These are phyloP conservation scores for Antheraea pernyi DNA, from an alignment of 1,140 invertebrate species.

Conservation along the genomic window DNA sequence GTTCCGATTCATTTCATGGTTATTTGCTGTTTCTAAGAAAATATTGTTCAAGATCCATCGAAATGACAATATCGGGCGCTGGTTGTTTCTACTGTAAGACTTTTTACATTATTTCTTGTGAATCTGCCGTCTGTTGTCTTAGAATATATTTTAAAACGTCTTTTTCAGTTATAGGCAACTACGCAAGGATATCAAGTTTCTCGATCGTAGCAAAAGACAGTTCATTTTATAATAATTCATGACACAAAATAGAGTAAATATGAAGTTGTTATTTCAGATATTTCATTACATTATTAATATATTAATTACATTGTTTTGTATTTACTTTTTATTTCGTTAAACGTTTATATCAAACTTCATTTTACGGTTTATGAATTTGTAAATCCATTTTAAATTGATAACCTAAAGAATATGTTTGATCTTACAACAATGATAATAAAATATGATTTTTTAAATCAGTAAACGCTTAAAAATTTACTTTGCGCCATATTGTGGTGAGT, in stretches of 20 bases:
- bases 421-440: no score
- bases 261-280: not conserved
- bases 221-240: not conserved
- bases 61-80: not conserved
- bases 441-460: no score
- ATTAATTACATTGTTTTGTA: no score
- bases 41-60: slow-evolving; percentile 26
- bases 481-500: no score
- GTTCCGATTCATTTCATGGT: slow-evolving; percentile 46
- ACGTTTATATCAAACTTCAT: no score
- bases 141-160: not conserved
- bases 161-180: not conserved
- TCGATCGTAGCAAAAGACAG: not conserved
- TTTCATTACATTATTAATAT: not conserved
- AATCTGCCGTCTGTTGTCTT: not conserved
- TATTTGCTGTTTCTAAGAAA: slow-evolving; percentile 31
- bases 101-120: not conserved
- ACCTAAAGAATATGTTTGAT: no score
- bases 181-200: not conserved
- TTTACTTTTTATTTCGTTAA: no score
- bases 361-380: no score
- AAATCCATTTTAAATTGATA: no score
- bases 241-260: not conserved
- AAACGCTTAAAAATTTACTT: no score
- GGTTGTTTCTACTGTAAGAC: not conserved